phyloP scores from a whole-genome alignment of 2,888 invertebrate species.

The Oxycera nigricornis region DNA sequence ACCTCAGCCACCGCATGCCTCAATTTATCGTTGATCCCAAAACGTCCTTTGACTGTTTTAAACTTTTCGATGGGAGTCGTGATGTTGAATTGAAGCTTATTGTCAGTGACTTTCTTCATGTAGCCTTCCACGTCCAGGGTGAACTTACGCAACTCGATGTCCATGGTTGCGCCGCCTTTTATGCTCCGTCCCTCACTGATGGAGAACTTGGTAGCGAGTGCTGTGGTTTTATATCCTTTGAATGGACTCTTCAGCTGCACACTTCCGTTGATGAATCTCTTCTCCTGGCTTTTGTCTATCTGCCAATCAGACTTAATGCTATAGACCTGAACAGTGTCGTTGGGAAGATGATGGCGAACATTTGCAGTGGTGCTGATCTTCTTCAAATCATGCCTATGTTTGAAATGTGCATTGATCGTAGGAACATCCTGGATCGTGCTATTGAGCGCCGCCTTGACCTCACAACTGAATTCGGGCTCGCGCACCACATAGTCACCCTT shows the following conservation, averaged over 20 bases:
- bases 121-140: slow-evolving; percentile 73
- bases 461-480: slow-evolving; percentile 62
- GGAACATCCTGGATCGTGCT: slow-evolving; percentile 69
- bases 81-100: slow-evolving; percentile 76
- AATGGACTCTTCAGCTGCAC: slow-evolving; percentile 68
- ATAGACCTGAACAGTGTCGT: slow-evolving; percentile 65
- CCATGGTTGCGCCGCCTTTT: slow-evolving; percentile 73
- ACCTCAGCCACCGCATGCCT: slow-evolving; percentile 77
- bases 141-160: slow-evolving; percentile 74
- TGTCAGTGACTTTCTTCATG: slow-evolving; percentile 75
- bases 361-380: slow-evolving; percentile 64
- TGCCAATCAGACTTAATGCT: slow-evolving; percentile 76
- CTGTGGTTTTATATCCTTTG: slow-evolving; percentile 72
- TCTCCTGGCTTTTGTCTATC: slow-evolving; percentile 64
- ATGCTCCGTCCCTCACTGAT: slow-evolving; percentile 71
- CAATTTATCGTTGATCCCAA: slow-evolving; percentile 75
- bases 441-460: slow-evolving; percentile 64
- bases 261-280: slow-evolving; percentile 71
- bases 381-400: slow-evolving; percentile 65
- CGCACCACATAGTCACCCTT: slow-evolving; percentile 64
- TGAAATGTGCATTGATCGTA: slow-evolving; percentile 65
- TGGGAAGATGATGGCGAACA: slow-evolving; percentile 62
- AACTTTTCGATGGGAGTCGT: slow-evolving; percentile 76
- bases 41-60: slow-evolving; percentile 70
- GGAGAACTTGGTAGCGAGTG: slow-evolving; percentile 71